Evolutionary conservation across 1,140 invertebrate species (phyloP).

Genomic region (Cryptotermes secundus): DNA sequence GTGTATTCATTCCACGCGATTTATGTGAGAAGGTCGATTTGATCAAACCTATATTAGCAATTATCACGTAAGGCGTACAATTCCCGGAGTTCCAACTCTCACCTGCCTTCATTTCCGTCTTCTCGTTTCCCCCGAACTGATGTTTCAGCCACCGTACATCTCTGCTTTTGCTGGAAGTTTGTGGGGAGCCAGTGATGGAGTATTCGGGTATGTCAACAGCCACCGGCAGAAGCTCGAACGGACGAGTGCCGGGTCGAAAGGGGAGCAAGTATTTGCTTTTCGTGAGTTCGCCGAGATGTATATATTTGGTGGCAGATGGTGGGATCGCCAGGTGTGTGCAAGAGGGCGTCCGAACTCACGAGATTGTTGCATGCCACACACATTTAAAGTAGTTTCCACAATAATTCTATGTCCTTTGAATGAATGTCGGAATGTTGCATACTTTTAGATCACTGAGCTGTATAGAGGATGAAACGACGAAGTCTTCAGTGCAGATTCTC

Average conservation of each 20-base stretch:
- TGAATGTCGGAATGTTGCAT: no score
- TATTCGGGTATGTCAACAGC: conserved; percentile 11
- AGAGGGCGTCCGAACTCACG: neutral
- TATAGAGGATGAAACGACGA: no score
- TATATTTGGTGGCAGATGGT: neutral
- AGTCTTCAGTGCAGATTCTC: no score
- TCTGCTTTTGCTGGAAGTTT: neutral
- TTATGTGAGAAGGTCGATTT: no score
- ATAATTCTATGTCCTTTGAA: no score
- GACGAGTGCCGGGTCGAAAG: neutral
- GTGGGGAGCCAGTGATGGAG: neutral
- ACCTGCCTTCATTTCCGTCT: neutral
- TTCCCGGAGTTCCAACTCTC: neutral
- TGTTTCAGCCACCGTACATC: neutral
- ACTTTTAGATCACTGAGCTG: no score
- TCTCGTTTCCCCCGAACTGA: neutral
- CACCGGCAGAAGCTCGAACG: neutral
- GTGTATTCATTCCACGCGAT: no score
- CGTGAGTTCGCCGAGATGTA: neutral
- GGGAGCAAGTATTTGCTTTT: neutral
- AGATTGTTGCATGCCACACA: neutral
- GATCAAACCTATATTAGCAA: no score
- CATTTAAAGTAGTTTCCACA: neutral
- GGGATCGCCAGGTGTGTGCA: conserved; percentile 6
- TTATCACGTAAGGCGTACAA: no score